Evolutionary conservation across 1,140 invertebrate genomes (phyloP).

Genomic region (Pantala flavescens): DNA sequence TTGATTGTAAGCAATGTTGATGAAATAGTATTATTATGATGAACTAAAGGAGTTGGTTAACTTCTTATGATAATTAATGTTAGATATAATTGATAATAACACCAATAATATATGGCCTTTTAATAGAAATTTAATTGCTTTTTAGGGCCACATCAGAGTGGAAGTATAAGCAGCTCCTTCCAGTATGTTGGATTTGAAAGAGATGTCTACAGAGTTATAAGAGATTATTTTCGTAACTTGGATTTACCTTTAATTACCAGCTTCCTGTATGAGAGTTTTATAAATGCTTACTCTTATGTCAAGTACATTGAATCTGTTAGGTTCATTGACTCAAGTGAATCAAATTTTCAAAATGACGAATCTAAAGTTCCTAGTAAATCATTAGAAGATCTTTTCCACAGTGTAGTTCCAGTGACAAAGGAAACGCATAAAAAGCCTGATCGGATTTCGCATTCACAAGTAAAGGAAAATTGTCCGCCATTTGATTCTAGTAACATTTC

Average conservation of each 20-base stretch:
- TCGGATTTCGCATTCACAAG: no score
- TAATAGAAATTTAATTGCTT: no score
- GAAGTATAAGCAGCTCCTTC: not conserved
- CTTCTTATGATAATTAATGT: no score
- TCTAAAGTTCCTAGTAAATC: not conserved
- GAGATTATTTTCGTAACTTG: slow-evolving; percentile 21
- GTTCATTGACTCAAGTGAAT: not conserved
- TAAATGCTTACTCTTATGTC: slow-evolving; percentile 10
- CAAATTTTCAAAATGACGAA: not conserved
- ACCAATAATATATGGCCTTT: no score
- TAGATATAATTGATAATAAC: no score
- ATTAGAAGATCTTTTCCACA: not conserved
- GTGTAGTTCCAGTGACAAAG: no score
- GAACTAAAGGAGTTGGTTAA: not conserved
- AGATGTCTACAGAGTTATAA: slow-evolving; percentile 19
- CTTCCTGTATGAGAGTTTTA: slow-evolving; percentile 19
- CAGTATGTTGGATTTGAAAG: slow-evolving; percentile 20
- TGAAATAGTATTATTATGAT: not conserved
- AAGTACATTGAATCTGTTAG: not conserved
- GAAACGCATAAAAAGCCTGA: no score
- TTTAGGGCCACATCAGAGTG: not conserved
- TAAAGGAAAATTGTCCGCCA: no score
- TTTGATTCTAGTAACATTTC: no score
- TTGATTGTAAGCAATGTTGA: not conserved
- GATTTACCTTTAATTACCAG: slow-evolving; percentile 17